Percentiles rank a stretch among this genome's conserved stretches.
phyloP scores from a whole-genome alignment of 2,888 invertebrate genomes.

The Tinea trinotella region DNA sequence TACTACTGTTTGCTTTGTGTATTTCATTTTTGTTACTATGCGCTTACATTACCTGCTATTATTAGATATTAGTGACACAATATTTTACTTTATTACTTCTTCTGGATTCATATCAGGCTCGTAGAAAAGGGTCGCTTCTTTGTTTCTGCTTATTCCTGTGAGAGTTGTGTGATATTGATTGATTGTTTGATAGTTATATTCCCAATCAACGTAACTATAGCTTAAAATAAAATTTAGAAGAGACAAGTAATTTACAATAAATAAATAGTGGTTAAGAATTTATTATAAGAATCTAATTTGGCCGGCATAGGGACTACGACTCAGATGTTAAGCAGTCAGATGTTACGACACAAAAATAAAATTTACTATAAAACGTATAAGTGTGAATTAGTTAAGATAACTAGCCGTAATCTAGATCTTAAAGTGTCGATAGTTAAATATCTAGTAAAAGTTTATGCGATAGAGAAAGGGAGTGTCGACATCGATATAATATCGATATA shows the following conservation, averaged over 20 bases:
- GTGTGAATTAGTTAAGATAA: not conserved
- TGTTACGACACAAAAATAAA: not conserved
- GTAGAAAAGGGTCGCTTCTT: too few relatives aligned
- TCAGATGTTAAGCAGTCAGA: not conserved
- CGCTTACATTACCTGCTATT: not conserved
- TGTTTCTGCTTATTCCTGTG: not conserved
- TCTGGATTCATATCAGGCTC: too few relatives aligned
- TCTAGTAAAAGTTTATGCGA: not conserved
- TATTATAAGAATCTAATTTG: too few relatives aligned
- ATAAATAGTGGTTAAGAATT: too few relatives aligned
- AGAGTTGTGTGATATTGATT: not conserved
- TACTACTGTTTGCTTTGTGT: conserved; percentile 2
- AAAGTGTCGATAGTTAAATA: too few relatives aligned
- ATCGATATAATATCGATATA: not conserved
- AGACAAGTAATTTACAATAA: not conserved
- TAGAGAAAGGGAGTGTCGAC: not conserved
- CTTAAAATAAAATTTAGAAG: not conserved
- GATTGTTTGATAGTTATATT: not conserved
- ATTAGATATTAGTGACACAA: not conserved
- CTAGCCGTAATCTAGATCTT: not conserved
- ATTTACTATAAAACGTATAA: not conserved
- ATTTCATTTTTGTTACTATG: not conserved
- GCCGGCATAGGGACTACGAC: too few relatives aligned
- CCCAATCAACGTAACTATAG: too few relatives aligned
- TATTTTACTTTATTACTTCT: too few relatives aligned